A percentile compares a stretch with the other conserved stretches of the same genome.
Evolutionary conservation across 2,888 invertebrate genomes (phyloP).

Genomic region (Sturmia bella): DNA sequence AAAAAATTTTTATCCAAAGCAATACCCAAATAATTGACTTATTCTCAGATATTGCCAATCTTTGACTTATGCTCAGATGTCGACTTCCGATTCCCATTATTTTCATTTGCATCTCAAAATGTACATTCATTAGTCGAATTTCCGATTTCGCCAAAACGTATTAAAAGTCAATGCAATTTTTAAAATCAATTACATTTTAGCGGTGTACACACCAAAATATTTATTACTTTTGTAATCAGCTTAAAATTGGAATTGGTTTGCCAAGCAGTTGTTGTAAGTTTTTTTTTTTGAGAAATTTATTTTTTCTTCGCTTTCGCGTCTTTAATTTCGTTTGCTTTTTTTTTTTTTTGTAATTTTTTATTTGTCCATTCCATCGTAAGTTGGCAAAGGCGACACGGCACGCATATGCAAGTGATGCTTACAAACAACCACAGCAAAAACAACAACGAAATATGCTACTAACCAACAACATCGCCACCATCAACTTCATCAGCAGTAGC

Average conservation of each 20-base stretch:
- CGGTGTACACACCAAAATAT: constrained; percentile 31
- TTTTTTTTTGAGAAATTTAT: constrained; percentile 18
- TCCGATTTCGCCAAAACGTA: too few relatives aligned
- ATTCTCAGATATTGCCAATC: too few relatives aligned
- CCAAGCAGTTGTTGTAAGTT: constrained; percentile 46
- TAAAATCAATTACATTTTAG: not conserved
- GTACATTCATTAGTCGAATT: too few relatives aligned
- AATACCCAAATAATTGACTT: too few relatives aligned
- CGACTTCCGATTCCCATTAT: too few relatives aligned
- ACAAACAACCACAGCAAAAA: constrained; percentile 40
- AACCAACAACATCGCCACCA: constrained; percentile 25
- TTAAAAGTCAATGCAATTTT: constrained; percentile 4
- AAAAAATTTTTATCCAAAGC: too few relatives aligned
- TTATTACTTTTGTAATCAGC: constrained; percentile 42
- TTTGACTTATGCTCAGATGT: too few relatives aligned
- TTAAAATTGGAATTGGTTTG: constrained; percentile 60
- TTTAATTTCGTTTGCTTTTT: constrained; percentile 22
- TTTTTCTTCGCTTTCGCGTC: constrained; percentile 17
- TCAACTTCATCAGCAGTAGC: constrained; percentile 49
- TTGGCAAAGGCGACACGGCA: constrained; percentile 69
- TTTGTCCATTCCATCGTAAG: constrained; percentile 55
- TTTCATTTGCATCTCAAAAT: too few relatives aligned
- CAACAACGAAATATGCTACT: constrained; percentile 43
- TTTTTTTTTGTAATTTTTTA: constrained; percentile 3
- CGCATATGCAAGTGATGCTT: constrained; percentile 69